Conservation (phyloP, 2,797 vertebrate genomes). For the Ptychadena robeensis region DNA sequence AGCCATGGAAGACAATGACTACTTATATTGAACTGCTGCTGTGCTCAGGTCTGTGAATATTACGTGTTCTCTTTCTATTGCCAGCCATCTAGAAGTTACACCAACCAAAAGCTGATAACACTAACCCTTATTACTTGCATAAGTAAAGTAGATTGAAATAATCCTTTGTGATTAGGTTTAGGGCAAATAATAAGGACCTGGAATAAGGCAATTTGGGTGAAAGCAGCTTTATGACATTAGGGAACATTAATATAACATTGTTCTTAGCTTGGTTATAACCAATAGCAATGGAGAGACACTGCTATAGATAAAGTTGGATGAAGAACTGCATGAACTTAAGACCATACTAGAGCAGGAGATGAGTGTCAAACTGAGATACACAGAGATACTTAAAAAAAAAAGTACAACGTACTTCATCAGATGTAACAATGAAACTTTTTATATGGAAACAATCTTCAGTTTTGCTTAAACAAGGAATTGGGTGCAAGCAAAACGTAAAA, state of each 20-base stretch:
- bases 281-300: neutral
- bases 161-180: neutral
- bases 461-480: too few relatives aligned
- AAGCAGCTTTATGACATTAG: neutral
- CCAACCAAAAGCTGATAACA: neutral
- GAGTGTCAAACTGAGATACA: too few relatives aligned
- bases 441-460: too few relatives aligned
- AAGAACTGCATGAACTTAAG: neutral
- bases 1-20: conserved; percentile 40
- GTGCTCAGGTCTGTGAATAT: neutral
- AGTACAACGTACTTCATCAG: too few relatives aligned
- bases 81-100: neutral
- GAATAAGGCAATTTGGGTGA: neutral
- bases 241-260: too few relatives aligned
- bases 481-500: too few relatives aligned
- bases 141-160: neutral
- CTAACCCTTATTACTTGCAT: neutral
- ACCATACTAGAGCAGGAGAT: too few relatives aligned
- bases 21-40: conserved; percentile 3
- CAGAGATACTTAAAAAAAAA: too few relatives aligned
- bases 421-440: too few relatives aligned
- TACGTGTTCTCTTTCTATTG: conserved; percentile 1
- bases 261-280: neutral
- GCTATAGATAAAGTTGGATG: too few relatives aligned
- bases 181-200: too few relatives aligned